Percentiles rank a stretch among this genome's conserved stretches.
Conservation (phyloP, 2,113 vertebrate genomes). For the Dolichotis patagonum region DNA sequence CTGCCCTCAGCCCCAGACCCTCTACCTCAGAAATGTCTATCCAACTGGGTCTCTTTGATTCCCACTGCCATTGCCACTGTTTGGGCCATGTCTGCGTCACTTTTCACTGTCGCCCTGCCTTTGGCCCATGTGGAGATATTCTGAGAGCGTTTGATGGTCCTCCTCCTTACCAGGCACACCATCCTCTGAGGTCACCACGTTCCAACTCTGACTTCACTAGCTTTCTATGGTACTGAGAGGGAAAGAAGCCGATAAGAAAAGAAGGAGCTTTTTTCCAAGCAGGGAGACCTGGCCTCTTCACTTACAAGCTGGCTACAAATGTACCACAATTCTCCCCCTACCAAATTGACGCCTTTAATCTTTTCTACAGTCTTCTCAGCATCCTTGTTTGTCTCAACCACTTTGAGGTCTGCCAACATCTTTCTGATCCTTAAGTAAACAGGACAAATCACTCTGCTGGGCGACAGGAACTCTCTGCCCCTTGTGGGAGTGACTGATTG, state of each 20-base stretch:
- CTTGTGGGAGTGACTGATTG: constrained; percentile 48
- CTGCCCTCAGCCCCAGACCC: background rate
- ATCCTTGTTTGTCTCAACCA: constrained; percentile 47
- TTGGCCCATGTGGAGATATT: background rate
- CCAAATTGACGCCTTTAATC: constrained; percentile 43
- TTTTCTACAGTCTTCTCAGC: constrained; percentile 47
- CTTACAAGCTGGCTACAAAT: background rate
- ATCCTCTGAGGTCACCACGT: background rate
- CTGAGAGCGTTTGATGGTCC: background rate
- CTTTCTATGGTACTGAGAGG: background rate
- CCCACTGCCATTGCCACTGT: background rate
- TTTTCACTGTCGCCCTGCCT: background rate
- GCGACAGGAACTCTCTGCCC: constrained; percentile 56
- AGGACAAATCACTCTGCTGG: constrained; percentile 68
- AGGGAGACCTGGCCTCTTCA: background rate
- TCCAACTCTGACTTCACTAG: background rate
- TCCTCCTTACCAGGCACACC: background rate
- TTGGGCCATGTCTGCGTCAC: background rate
- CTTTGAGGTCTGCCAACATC: constrained; percentile 61
- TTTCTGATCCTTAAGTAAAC: constrained; percentile 75
- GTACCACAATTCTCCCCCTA: background rate
- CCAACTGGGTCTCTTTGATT: background rate
- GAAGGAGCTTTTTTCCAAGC: background rate
- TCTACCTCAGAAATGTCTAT: background rate
- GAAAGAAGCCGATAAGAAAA: background rate